Evolutionary conservation across 2,888 invertebrate species (phyloP).

Genomic region (Neelides folsomi): DNA sequence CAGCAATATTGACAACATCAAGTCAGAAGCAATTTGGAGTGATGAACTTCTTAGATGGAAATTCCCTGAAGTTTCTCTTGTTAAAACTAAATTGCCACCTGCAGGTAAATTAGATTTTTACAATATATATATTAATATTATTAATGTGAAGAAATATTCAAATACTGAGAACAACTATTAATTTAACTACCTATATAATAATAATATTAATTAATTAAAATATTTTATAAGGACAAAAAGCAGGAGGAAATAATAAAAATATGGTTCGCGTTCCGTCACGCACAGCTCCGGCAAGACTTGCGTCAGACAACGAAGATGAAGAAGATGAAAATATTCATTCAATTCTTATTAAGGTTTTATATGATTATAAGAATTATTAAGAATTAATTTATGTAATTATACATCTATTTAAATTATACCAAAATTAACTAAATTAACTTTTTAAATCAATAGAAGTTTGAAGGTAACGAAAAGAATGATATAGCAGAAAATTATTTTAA

Average conservation of each 20-base stretch:
- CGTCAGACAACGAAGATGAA: slow-evolving; percentile 18
- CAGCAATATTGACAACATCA: slow-evolving; percentile 55
- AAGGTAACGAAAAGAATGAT: slow-evolving; percentile 46
- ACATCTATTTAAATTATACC: too few relatives aligned
- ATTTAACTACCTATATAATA: too few relatives aligned
- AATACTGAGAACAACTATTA: too few relatives aligned
- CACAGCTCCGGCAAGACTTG: slow-evolving; percentile 30
- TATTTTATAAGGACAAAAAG: background rate
- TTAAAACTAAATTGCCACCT: slow-evolving; percentile 55
- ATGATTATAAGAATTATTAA: too few relatives aligned
- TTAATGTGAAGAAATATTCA: too few relatives aligned
- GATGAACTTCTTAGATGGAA: slow-evolving; percentile 58
- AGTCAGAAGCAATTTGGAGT: slow-evolving; percentile 56
- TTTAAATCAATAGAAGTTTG: slow-evolving; percentile 43
- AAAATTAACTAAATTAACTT: background rate
- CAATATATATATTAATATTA: background rate
- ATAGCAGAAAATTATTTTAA: slow-evolving; percentile 61
- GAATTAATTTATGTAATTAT: too few relatives aligned
- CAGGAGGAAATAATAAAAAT: slow-evolving; percentile 12
- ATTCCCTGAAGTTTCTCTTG: slow-evolving; percentile 52
- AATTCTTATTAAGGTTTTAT: slow-evolving; percentile 23
- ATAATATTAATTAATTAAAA: too few relatives aligned
- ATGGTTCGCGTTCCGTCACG: slow-evolving; percentile 27
- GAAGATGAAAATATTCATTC: slow-evolving; percentile 24
- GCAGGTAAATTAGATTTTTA: slow-evolving; percentile 41